Evolutionary conservation across 2,797 vertebrate species (phyloP).

Genomic region (Monodelphis domestica): DNA sequence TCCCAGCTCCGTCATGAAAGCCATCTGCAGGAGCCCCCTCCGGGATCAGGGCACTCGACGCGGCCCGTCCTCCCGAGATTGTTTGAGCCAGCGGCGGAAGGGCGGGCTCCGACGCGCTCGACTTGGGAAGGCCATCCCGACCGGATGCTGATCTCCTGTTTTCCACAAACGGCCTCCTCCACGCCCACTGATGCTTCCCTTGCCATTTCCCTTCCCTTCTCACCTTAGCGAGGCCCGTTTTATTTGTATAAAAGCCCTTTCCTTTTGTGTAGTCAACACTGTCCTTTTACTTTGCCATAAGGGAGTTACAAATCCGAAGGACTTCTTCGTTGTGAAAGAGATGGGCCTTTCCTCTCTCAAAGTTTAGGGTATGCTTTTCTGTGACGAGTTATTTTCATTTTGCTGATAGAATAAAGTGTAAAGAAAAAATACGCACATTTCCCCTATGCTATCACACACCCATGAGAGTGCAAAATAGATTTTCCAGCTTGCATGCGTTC

Average conservation of each 20-base stretch:
- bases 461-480: not conserved
- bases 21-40: not conserved
- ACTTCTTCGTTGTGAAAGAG: not conserved
- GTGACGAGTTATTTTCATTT: not conserved
- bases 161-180: not conserved
- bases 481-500: not conserved
- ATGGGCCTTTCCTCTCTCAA: not conserved
- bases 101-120: too few relatives aligned
- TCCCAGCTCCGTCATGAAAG: not conserved
- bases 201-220: not conserved
- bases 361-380: not conserved
- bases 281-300: not conserved
- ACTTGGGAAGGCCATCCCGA: not conserved
- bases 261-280: not conserved
- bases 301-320: not conserved
- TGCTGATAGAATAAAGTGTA: not conserved
- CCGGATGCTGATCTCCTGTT: not conserved
- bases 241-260: not conserved
- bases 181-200: not conserved
- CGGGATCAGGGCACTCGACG: too few relatives aligned
- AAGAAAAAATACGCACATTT: not conserved
- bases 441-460: not conserved
- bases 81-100: not conserved
- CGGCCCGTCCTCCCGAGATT: not conserved
- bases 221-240: not conserved